Evolutionary conservation across 2,888 invertebrate genomes (phyloP).

Genomic region (Lasioglossum marginatum): DNA sequence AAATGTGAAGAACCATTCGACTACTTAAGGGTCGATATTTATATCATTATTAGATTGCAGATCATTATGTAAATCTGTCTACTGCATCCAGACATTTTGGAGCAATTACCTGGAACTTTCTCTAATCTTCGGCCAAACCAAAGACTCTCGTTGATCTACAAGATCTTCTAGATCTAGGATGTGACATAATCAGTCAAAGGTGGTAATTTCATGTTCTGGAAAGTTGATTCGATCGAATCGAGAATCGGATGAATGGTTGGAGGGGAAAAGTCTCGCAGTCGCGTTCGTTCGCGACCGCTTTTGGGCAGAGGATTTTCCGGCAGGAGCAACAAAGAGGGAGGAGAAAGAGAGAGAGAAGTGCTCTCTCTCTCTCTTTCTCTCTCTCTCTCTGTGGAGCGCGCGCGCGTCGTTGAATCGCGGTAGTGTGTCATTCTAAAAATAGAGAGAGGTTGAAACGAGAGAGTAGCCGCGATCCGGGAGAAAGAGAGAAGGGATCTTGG

Average conservation of each 20-base stretch:
- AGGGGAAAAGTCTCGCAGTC: slow-evolving; percentile 42
- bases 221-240: background rate
- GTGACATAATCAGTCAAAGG: background rate
- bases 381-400: background rate
- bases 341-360: background rate
- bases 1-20: background rate
- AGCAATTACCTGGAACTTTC: background rate
- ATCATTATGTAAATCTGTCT: background rate
- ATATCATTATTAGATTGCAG: background rate
- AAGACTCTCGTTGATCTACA: background rate
- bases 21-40: background rate
- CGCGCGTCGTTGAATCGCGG: slow-evolving; percentile 80
- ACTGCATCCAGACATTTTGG: background rate
- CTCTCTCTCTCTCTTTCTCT: slow-evolving; percentile 16
- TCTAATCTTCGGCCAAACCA: background rate
- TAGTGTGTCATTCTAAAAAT: slow-evolving; percentile 84
- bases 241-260: background rate
- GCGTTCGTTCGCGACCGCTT: slow-evolving; percentile 69
- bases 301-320: slow-evolving; percentile 75
- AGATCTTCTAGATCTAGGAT: background rate
- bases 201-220: background rate
- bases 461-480: slow-evolving; percentile 50
- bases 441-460: slow-evolving; percentile 70
- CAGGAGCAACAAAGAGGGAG: slow-evolving; percentile 28
- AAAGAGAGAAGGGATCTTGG: slow-evolving; percentile 69